Evolutionary conservation across 2,113 vertebrate species (phyloP), one percentile per base, ranked within the genome.

Genomic region (Misgurnus anguillicaudatus): DNA sequence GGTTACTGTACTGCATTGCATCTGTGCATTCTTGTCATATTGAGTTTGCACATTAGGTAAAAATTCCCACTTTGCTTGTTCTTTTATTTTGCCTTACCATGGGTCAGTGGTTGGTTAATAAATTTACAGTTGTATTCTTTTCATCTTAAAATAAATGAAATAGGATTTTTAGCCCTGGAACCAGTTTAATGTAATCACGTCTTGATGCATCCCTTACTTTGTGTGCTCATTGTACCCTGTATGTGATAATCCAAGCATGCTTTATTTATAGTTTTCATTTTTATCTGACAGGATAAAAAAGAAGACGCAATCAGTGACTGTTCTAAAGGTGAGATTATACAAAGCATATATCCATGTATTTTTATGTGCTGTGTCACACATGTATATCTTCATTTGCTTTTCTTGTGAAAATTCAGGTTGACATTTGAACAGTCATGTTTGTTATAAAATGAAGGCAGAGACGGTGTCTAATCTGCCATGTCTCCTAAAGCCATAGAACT

Each of bases 271-370:
- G 0, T 69, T 45, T 78, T 60, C 16, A 10, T 3, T 38, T 78
- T 78, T 79, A 80, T 82, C 79, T 83, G 88, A 75, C 80, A 96
- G 95, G 95, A 94, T 84, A 94, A 95, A 88, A 94, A 90, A 24
- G 93, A 95, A 75, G 83, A 88, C 82, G 95, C 95, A 67, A 89
- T 96, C 80, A 90, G 78, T 87, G 95, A 96, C 87, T 95, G 95
- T 90, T 92, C 91, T 83, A 95, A 93, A 95, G 95, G 95, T 96
- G 91, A 78, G 78, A 31, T 9, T 8, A 41, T 42, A 70, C 21
- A 4, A 6, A 31, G 24, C 65, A 47, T 19, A 9, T 42, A 41
- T n/a, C 19, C 24, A 42, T 17, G n/a, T 73, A 2, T 75, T 11
- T 36, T 64, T 47, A 72, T 41, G 9, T 45, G 4, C 4, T 61